Conservation (phyloP, 1,140 invertebrate genomes). For the Drosophila melanogaster region DNA sequence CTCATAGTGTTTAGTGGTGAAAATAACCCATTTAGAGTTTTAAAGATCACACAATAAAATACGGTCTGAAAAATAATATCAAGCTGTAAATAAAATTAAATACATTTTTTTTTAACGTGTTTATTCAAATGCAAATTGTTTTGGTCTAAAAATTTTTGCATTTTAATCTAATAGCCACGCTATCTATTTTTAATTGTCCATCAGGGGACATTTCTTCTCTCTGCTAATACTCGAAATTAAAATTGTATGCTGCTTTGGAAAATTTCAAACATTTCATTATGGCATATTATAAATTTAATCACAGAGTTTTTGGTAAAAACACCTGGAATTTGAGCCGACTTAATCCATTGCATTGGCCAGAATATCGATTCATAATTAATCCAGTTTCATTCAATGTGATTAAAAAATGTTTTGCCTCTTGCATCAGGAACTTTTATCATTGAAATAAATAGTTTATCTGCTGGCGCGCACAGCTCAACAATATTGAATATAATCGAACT, state of each 20-base stretch:
- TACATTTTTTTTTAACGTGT: neutral
- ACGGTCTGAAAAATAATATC: neutral
- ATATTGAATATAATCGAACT: constrained; percentile 37
- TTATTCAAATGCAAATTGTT: neutral
- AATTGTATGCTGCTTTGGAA: neutral
- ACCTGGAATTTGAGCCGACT: constrained; percentile 11
- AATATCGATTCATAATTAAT: constrained; percentile 43
- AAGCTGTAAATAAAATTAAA: neutral
- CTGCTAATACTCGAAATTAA: neutral
- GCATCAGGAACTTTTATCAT: neutral
- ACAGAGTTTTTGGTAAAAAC: neutral
- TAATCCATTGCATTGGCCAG: constrained; percentile 8
- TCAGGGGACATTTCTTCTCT: neutral
- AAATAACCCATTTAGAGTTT: neutral
- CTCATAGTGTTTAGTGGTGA: too few species aligned
- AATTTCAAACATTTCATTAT: constrained; percentile 10
- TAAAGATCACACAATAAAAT: neutral
- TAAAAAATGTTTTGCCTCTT: constrained; percentile 26
- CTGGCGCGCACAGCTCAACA: constrained; percentile 7
- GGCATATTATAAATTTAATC: neutral
- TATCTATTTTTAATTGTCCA: neutral
- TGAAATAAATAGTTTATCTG: constrained; percentile 34
- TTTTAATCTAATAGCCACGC: neutral
- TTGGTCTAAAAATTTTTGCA: too few species aligned
- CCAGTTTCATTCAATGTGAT: constrained; percentile 31